phyloP scores from a whole-genome alignment of 2,797 vertebrate species.

The Sitta carolinensis region DNA sequence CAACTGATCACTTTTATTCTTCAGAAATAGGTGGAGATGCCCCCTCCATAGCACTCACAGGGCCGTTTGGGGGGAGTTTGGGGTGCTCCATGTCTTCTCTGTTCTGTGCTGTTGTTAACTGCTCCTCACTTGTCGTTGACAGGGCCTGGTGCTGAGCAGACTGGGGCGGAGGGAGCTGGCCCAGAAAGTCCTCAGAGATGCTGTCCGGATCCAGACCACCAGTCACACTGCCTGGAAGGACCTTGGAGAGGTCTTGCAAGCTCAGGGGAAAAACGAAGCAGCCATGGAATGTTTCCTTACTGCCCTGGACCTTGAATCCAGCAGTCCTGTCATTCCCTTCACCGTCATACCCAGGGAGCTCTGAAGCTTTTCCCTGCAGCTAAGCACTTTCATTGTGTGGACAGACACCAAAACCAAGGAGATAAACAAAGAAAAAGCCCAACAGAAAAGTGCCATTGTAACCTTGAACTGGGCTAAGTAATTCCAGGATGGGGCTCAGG shows the following conservation, averaged over 20 bases:
- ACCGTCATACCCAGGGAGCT: constrained; percentile 93
- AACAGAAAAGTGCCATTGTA: constrained; percentile 21
- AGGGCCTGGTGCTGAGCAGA: constrained; percentile 88
- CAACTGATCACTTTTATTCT: not conserved
- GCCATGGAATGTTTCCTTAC: constrained; percentile 92
- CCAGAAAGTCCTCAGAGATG: constrained; percentile 92
- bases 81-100: not conserved
- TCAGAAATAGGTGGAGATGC: not conserved
- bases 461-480: not conserved
- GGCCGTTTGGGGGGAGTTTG: not conserved
- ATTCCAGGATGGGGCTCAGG: not conserved
- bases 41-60: rapidly evolving
- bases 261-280: constrained; percentile 82
- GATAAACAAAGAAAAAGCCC: not conserved
- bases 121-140: constrained; percentile 28
- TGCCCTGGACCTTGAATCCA: constrained; percentile 93
- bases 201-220: constrained; percentile 86
- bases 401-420: not conserved
- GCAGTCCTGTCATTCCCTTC: constrained; percentile 91
- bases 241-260: constrained; percentile 92
- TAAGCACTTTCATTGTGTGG: not conserved
- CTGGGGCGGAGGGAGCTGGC: constrained; percentile 85
- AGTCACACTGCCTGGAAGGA: constrained; percentile 91
- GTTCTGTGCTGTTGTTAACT: not conserved
- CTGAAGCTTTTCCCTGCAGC: constrained; percentile 64